Conservation (phyloP, 2,888 invertebrate genomes). For the Tenthredo amoena region DNA sequence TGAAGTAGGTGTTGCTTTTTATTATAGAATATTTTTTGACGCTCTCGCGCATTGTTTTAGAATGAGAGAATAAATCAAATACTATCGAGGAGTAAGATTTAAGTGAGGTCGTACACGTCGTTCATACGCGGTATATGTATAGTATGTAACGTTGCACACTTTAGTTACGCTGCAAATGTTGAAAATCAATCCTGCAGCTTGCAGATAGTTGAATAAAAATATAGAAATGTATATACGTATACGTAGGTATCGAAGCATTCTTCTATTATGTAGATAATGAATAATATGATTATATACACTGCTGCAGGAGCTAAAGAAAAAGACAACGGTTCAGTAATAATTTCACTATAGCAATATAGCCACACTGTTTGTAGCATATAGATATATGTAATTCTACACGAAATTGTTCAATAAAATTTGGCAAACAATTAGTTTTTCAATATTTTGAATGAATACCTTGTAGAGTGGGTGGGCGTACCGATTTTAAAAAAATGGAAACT, state of each 20-base stretch:
- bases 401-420: constrained; percentile 42
- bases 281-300: neutral
- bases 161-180: neutral
- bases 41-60: constrained; percentile 37
- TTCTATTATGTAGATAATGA: constrained; percentile 1
- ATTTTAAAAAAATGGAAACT: no score
- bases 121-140: neutral
- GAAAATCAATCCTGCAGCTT: neutral
- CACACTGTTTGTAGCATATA: constrained; percentile 31
- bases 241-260: constrained; percentile 9
- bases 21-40: constrained; percentile 43
- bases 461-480: no score
- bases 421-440: neutral
- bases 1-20: constrained; percentile 14
- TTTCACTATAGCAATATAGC: constrained; percentile 41
- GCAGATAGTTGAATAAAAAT: constrained; percentile 3
- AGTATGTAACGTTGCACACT: neutral
- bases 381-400: constrained; percentile 7
- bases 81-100: neutral
- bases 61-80: neutral
- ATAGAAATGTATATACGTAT: constrained; percentile 21
- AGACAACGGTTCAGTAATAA: neutral
- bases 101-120: neutral
- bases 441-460: neutral
- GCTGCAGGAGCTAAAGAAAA: constrained; percentile 11